Percentiles rank a stretch among this genome's conserved stretches.
These are phyloP conservation scores for Telmatherina bonti DNA, from an alignment of 2,797 vertebrate species.

Conservation along the genomic window DNA sequence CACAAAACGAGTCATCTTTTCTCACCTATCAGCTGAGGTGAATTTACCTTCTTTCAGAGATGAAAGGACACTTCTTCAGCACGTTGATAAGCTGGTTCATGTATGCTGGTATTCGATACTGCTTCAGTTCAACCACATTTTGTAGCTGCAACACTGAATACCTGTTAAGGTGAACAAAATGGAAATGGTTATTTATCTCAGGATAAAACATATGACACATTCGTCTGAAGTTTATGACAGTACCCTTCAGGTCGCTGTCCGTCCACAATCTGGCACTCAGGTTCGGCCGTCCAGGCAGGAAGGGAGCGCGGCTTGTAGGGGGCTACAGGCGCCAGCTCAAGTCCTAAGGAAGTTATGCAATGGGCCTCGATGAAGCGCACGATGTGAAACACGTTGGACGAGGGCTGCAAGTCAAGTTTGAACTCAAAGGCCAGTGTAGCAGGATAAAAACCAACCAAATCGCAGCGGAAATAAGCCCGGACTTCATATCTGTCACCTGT, in stretches of 20 bases:
- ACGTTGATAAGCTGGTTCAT: conserved; percentile 44
- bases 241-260: conserved; percentile 83
- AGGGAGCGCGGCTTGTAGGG: conserved; percentile 79
- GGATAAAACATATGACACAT: background rate
- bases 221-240: background rate
- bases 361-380: conserved; percentile 83
- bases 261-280: conserved; percentile 60
- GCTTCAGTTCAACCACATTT: background rate
- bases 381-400: conserved; percentile 82
- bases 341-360: conserved; percentile 78
- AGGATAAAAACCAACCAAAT: conserved; percentile 81
- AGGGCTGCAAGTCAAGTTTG: conserved; percentile 57
- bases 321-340: conserved; percentile 80
- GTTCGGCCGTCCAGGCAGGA: conserved; percentile 31
- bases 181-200: background rate
- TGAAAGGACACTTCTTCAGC: conserved; percentile 10
- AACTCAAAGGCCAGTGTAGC: conserved; percentile 86
- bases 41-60: conserved; percentile 36
- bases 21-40: background rate
- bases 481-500: conserved; percentile 84
- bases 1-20: background rate
- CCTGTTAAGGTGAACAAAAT: conserved; percentile 44
- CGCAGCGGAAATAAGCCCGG: conserved; percentile 75
- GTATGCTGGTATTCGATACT: conserved; percentile 32
- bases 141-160: conserved; percentile 28